Evolutionary conservation across 2,888 invertebrate genomes (phyloP), one percentile per base, ranked within the genome.

Genomic region (Suillia variegata): DNA sequence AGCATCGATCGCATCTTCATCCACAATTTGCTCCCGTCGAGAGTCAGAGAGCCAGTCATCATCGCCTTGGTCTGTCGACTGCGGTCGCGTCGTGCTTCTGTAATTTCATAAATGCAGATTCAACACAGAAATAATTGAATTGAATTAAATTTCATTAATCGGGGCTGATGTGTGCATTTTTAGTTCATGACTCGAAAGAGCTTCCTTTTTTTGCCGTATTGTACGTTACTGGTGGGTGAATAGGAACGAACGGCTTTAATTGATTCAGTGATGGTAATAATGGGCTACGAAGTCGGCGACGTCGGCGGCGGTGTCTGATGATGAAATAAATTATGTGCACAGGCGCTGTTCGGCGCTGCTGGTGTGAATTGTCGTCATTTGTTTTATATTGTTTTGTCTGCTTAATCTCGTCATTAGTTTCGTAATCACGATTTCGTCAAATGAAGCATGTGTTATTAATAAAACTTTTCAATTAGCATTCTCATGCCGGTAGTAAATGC

Each of bases 351-450:
- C 38, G 38, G 13, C 6, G 12, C 38, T 12, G 31, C 6, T 31
- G 38, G 12, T 38, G 45, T 17, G 45, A 45, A 45, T 18, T 18
- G 45, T 5, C 52, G 33, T 15, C 33, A 52, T 12, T 33, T 52
- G 52, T 33, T 52, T 52, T 18, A 18, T 52, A 33, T n/a, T 31
- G 17, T 33, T 17, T 31, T 15, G 33, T 31, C 17, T 52, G n/a
- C n/a, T n/a, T n/a, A 52, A 52, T 26, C 52, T 15, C 12, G 17
- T 17, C 33, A 52, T 52, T 52, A 31, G 50, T 50, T 24, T 22
- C 24, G 15, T 15, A 50, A 50, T 50, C 50, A 50, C 50, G 50
- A 6, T 13, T 38, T n/a, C 38, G 15, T 38, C 38, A 38, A 13
- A 13, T 38, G n/a, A 10, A 38, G 38, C 50, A 50, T 50, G 50